Evolutionary conservation across 2,888 invertebrate species (phyloP), one percentile per base, ranked within the genome.

Genomic region (Chaetogeoica ovagalla): DNA sequence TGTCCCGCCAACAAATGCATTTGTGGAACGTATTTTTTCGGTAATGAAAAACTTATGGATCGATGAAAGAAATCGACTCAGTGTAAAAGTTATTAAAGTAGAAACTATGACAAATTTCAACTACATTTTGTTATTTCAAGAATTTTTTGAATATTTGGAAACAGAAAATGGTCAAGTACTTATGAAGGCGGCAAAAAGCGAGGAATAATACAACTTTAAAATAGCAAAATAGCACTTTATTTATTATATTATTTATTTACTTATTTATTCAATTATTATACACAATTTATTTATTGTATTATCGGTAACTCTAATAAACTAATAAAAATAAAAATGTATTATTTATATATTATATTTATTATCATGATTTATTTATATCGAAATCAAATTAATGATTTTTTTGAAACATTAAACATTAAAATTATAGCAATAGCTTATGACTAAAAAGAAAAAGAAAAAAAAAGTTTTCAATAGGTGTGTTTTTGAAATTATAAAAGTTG

Each of bases 201-300:
- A 62, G 23, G 30, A 62, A 62, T 23, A 62, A 62, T 62, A 62
- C 62, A 62, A 62, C n/a, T 62, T 62, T 62, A 62, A 62, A 62
- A 62, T 52, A 62, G 30, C 62, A 62, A 30, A 62, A 52, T 52
- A 15, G 62, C 62, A 62, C 62, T n/a, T 62, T 30, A 62, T 62
- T 62, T 62, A 62, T 62, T 39, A 62, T 30, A 62, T 62, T 62
- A 62, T 39, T 39, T 39, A 62, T 39, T 39, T 39, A 39, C 39
- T 39, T 39, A 39, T 39, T 39, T 39, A 39, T 39, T 39, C 39
- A 62, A 62, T 59, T 59, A 21, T 9, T 59, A 21, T 59, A 59
- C 21, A 21, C 9, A 59, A 59, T 59, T n/a, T 21, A 9, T 59
- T 59, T 39, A 39, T 39, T 39, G 21, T 59, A 59, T 59, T 59